A percentile compares a stretch with the other conserved stretches of the same genome.
These are phyloP conservation scores for Cecidostiba fungosa DNA, from an alignment of 2,888 invertebrate species.

Conservation along the genomic window DNA sequence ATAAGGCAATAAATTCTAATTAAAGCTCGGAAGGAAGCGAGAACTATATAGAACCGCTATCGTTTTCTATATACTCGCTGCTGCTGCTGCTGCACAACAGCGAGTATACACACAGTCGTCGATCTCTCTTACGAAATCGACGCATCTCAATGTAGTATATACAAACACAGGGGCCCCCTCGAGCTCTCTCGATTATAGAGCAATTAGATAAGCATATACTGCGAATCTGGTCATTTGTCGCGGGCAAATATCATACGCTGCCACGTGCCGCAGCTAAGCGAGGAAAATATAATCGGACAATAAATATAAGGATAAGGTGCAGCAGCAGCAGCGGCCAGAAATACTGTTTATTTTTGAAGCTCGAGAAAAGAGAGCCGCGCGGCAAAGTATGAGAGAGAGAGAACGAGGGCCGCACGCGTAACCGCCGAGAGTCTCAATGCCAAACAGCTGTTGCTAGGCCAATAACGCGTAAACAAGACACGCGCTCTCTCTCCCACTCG, in stretches of 20 bases:
- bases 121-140: background rate
- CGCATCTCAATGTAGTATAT: too few species aligned
- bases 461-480: slow-evolving; percentile 72
- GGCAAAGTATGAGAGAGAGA: background rate
- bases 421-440: slow-evolving; percentile 67
- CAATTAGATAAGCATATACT: background rate
- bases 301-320: background rate
- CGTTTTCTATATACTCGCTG: background rate
- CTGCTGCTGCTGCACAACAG: too few species aligned
- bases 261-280: background rate
- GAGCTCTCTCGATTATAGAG: background rate
- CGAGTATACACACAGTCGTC: too few species aligned
- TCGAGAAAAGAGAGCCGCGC: background rate
- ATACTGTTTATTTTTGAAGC: slow-evolving; percentile 38
- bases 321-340: background rate
- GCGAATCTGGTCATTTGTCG: background rate
- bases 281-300: background rate
- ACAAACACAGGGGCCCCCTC: background rate
- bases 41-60: too few species aligned
- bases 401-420: slow-evolving; percentile 51
- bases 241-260: background rate
- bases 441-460: slow-evolving; percentile 76
- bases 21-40: slow-evolving; percentile 6
- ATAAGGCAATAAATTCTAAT: slow-evolving; percentile 1
- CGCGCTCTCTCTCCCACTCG: slow-evolving; percentile 38